These are phyloP conservation scores for Pandion haliaetus DNA, from an alignment of 2,113 vertebrate genomes.

Conservation along the genomic window DNA sequence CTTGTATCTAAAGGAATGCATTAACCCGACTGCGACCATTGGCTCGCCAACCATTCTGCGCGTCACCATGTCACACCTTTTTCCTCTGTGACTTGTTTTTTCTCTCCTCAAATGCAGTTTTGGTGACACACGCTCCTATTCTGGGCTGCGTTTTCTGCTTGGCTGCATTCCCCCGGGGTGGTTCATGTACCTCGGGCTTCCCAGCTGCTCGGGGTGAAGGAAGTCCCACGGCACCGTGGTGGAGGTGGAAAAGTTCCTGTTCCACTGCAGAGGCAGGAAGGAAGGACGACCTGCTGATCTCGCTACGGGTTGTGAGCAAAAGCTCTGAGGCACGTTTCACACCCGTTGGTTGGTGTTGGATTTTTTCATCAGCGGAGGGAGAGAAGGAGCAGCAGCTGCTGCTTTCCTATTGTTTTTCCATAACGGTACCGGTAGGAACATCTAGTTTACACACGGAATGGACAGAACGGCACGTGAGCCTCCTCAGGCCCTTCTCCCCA, in stretches of 20 bases:
- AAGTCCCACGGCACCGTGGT: fast-evolving
- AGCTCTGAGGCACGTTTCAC: fast-evolving
- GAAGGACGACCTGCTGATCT: background rate
- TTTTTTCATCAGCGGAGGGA: background rate
- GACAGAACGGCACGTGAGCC: fast-evolving
- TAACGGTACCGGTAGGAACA: background rate
- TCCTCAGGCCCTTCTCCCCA: background rate
- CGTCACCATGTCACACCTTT: background rate
- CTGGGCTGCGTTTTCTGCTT: background rate
- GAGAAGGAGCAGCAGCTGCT: background rate
- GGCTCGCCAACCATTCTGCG: fast-evolving
- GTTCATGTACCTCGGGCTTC: fast-evolving
- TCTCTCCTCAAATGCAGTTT: background rate
- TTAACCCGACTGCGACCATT: background rate
- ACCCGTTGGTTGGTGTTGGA: fast-evolving
- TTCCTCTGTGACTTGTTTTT: background rate
- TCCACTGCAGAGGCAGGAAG: background rate
- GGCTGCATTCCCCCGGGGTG: background rate
- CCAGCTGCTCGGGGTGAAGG: background rate
- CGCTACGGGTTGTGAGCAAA: fast-evolving
- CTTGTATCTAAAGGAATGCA: background rate
- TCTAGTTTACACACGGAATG: fast-evolving
- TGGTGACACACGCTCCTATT: background rate
- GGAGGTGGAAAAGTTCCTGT: background rate
- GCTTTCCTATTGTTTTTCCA: background rate